Base-by-base conservation (phyloP, 2,888 invertebrate species). In the Hymenopus coronatus region DNA sequence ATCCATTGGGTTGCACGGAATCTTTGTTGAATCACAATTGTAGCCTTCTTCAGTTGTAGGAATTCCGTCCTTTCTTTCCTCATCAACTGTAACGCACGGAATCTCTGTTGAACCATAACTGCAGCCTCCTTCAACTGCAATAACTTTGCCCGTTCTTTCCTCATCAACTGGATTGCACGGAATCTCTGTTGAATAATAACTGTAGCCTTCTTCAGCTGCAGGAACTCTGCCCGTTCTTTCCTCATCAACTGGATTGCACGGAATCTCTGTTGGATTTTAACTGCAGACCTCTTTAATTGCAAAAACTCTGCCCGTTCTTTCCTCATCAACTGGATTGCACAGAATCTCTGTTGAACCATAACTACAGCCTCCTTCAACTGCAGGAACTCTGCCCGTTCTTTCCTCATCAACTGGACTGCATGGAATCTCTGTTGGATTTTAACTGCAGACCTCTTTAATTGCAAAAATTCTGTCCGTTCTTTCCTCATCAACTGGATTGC, bases 71-170 rank as follows among this genome's bases (percentile, higher is more conserved):
- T 88, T 70, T 25, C 15, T 27, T 20, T n/a, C 28, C 83, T 84
- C 88, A 84, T 88, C n/a, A 33, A 9, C 33, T 33, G 3, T 1
- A 28, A 8, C 28, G 70, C 84, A 27, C 33, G 82, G 20, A 25
- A 89, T 82, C 25, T 83, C 33, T 83, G 54, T 70, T 89, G 89
- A 30, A 89, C 84, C 1, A 46, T 82, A 15, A 88, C 20, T n/a
- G 83, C 33, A 85, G 89, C 86, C 9, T 0, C 9, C 30, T 86
- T 86, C 8, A 15, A 30, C 7, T 25, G 85, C 3, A 33, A 70
- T 3, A 28, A 85, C 3, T 14, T 3, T 4, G 46, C 2, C 4
- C 40, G n/a, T 27, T 85, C 27, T 54, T 85, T 54, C n/a, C 28
- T 85, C 85, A 85, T 85, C 12, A 54, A 25, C 28, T 46, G 27